These are phyloP conservation scores for Allacma fusca DNA, from an alignment of 2,888 invertebrate species.

Conservation along the genomic window DNA sequence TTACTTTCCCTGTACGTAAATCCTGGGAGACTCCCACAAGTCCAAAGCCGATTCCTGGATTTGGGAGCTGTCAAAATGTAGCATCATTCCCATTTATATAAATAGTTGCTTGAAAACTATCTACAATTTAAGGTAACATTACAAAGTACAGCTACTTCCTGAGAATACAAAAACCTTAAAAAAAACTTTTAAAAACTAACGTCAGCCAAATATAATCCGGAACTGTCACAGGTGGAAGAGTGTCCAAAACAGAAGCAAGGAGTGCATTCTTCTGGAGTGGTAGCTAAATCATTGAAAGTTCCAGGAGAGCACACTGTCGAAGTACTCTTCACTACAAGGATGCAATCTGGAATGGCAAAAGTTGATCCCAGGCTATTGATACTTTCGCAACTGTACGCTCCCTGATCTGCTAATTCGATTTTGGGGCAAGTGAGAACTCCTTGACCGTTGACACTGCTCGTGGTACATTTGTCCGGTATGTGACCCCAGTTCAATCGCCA, in stretches of 20 bases:
- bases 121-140: too few relatives aligned
- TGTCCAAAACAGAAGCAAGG: slow-evolving; percentile 97
- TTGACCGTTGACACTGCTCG: slow-evolving; percentile 77
- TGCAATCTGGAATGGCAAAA: slow-evolving; percentile 89
- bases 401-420: slow-evolving; percentile 76
- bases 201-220: slow-evolving; percentile 82
- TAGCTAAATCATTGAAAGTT: slow-evolving; percentile 83
- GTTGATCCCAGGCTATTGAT: slow-evolving; percentile 85
- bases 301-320: slow-evolving; percentile 74
- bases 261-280: slow-evolving; percentile 81
- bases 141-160: too few relatives aligned
- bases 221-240: slow-evolving; percentile 82
- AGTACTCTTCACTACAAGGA: slow-evolving; percentile 74
- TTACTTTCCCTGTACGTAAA: slow-evolving; percentile 63
- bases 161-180: too few relatives aligned
- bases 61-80: slow-evolving; percentile 69
- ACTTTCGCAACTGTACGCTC: slow-evolving; percentile 98
- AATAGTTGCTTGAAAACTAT: too few relatives aligned
- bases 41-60: slow-evolving; percentile 70
- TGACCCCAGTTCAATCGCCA: slow-evolving; percentile 99
- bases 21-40: slow-evolving; percentile 68
- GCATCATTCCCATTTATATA: too few relatives aligned
- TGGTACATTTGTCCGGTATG: slow-evolving; percentile 79
- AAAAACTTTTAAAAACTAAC: too few relatives aligned
- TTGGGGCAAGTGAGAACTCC: slow-evolving; percentile 79